These are phyloP conservation scores for Notoglanidium macrostoma DNA, from an alignment of 2,797 vertebrate genomes.

Conservation along the genomic window DNA sequence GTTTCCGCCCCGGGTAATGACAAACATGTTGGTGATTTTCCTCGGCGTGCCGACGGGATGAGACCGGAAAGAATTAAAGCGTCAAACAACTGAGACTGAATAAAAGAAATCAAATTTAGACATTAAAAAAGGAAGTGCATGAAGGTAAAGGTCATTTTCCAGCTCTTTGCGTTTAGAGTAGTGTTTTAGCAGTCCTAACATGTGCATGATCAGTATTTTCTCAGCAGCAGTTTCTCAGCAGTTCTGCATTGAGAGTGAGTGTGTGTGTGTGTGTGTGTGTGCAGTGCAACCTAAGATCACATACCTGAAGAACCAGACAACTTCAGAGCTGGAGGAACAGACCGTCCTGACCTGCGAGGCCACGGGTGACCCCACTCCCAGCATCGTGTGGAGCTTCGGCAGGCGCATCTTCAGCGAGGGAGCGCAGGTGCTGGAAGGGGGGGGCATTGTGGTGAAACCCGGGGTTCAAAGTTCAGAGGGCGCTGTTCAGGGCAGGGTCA, in stretches of 20 bases:
- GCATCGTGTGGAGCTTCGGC: constrained; percentile 92
- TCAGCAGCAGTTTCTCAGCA: constrained; percentile 7
- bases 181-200: constrained; percentile 28
- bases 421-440: constrained; percentile 84
- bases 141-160: constrained; percentile 25
- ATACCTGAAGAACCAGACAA: constrained; percentile 91
- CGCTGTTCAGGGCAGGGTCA: constrained; percentile 15
- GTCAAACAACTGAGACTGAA: neutral
- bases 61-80: neutral
- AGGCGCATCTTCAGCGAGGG: constrained; percentile 86
- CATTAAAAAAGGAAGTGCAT: neutral
- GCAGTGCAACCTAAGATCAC: constrained; percentile 94
- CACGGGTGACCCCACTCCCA: constrained; percentile 92
- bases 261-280: constrained; percentile 44
- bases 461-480: constrained; percentile 23
- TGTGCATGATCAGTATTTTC: constrained; percentile 37
- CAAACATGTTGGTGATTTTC: too few species aligned
- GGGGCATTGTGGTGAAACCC: neutral
- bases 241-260: neutral
- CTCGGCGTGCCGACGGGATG: too few species aligned
- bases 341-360: constrained; percentile 95
- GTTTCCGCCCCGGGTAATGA: too few species aligned
- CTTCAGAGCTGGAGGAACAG: constrained; percentile 90
- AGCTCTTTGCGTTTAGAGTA: constrained; percentile 29
- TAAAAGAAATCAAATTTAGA: neutral